phyloP scores from a whole-genome alignment of 2,888 invertebrate species.

The Masnerella sp. region DNA sequence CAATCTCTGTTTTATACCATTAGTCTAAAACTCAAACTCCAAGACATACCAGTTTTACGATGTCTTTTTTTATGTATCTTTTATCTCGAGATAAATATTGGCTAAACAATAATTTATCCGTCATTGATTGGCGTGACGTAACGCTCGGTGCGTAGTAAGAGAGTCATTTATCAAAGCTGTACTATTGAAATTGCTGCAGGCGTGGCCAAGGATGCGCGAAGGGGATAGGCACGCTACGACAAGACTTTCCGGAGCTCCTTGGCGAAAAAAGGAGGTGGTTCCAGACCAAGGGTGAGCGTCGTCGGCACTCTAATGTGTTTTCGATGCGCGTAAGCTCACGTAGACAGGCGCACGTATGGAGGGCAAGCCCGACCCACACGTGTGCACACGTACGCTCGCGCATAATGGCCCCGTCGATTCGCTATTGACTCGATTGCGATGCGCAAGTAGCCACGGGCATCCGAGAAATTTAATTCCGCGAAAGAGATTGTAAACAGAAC shows the following conservation, averaged over 20 bases:
- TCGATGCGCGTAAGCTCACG: slow-evolving; percentile 45
- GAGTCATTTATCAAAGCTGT: slow-evolving; percentile 57
- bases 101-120: slow-evolving; percentile 45
- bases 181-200: slow-evolving; percentile 60
- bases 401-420: slow-evolving; percentile 22
- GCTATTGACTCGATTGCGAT: slow-evolving; percentile 38
- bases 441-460: slow-evolving; percentile 51
- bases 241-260: slow-evolving; percentile 60
- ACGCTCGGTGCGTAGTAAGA: slow-evolving; percentile 39
- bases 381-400: not conserved
- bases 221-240: slow-evolving; percentile 53
- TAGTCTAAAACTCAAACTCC: no score
- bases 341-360: not conserved
- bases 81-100: slow-evolving; percentile 37
- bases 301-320: slow-evolving; percentile 49
- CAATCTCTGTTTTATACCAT: no score
- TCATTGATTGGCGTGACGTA: slow-evolving; percentile 41
- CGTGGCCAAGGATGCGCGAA: slow-evolving; percentile 62
- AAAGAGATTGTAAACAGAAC: slow-evolving; percentile 59
- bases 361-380: no score
- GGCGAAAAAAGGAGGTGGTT: slow-evolving; percentile 59
- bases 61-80: slow-evolving; percentile 43
- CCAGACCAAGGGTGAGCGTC: slow-evolving; percentile 41
- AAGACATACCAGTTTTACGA: no score
- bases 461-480: slow-evolving; percentile 48